Evolutionary conservation across 2,113 vertebrate genomes (phyloP).

Genomic region (Odobenus rosmarus): DNA sequence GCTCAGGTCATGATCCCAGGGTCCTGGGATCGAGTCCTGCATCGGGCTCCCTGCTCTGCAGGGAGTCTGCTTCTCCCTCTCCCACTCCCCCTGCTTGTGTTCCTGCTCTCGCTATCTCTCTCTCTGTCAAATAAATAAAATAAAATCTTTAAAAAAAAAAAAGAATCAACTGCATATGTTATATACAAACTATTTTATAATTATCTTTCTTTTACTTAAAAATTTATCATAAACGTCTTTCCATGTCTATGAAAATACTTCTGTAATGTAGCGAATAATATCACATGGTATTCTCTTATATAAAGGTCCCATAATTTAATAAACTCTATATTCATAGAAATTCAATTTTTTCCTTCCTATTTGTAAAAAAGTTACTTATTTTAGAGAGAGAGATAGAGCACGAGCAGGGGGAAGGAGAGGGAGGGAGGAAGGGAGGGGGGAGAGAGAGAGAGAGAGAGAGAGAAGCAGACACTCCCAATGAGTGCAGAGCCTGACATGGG

Average conservation of each 20-base stretch:
- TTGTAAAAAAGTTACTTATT: not conserved
- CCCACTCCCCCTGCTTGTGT: too few species aligned
- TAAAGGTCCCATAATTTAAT: not conserved
- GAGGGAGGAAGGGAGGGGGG: too few species aligned
- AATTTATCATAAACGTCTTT: not conserved
- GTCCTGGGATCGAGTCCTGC: too few species aligned
- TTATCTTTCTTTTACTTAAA: not conserved
- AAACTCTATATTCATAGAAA: not conserved
- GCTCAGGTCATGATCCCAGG: too few species aligned
- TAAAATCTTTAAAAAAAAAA: too few species aligned
- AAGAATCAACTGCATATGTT: not conserved
- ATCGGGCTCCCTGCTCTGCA: too few species aligned
- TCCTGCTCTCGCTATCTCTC: too few species aligned
- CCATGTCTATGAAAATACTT: not conserved
- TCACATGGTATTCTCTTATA: not conserved
- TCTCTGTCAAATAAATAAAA: too few species aligned
- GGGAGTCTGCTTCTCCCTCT: too few species aligned
- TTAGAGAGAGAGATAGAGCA: not conserved
- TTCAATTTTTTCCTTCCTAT: not conserved
- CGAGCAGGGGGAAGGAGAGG: too few species aligned
- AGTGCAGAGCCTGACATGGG: not conserved
- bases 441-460: too few species aligned
- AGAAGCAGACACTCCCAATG: not conserved
- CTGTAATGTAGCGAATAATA: not conserved
- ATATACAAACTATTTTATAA: not conserved